Evolutionary conservation across 2,113 vertebrate species (phyloP), one percentile per base, ranked within the genome.

Genomic region (Chaetodon trifascialis): DNA sequence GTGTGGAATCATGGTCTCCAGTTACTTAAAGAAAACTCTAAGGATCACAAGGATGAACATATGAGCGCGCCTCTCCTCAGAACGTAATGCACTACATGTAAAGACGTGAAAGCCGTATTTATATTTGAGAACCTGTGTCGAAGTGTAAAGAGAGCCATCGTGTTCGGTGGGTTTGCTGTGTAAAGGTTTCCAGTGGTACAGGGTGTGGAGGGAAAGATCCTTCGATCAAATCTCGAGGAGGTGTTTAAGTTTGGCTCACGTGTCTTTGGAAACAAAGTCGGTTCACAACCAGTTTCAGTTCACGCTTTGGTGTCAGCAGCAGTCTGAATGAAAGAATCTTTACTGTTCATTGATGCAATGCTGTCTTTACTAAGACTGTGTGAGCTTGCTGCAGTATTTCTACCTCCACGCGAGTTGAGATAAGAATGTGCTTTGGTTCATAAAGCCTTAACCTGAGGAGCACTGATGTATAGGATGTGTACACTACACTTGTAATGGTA

Each of bases 331-430:
- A 76, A 75, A 67, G 11, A 42, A 23, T 51, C 62, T 72, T 76
- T 23, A 70, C 70, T 76, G 66, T 89, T 86, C 21, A 34, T 70
- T 46, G 36, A 73, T 42, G 56, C 66, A 38, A 72, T 62, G 71
- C 65, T 79, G 56, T 83, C 84, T 70, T 76, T 62, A 70, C 74
- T 63, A 67, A 47, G 78, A 86, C 84, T 77, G 83, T 82, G 84
- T 92, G 89, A 81, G 83, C 84, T 92, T 79, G 84, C 87, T 93
- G 83, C 87, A 94, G 90, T 93, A 90, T 91, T 92, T 95, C 93
- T 95, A 94, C 93, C 93, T 94, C 93, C 86, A 87, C 86, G 55
- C 81, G 84, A 92, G 92, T 89, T 92, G 87, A 81, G 93, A 91
- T 89, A 70, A 90, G 85, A 86, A 89, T 89, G 89, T 92, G 89